A percentile compares a stretch with the other conserved stretches of the same genome.
Conservation (phyloP, 2,888 invertebrate genomes). For the Scaptomyza cyrtandrae region DNA sequence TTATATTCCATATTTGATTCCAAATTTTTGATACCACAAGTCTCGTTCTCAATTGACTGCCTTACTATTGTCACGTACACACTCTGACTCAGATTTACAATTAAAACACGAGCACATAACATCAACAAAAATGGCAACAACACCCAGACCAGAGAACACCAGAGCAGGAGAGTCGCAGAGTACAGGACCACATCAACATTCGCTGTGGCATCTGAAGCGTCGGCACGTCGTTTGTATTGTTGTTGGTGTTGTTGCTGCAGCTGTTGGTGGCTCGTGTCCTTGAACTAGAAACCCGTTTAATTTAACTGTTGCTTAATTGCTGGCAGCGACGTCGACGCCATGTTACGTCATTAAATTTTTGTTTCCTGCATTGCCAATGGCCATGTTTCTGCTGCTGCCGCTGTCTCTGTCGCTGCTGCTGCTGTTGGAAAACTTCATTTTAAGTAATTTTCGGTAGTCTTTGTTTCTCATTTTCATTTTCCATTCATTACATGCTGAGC, state of each 20-base stretch:
- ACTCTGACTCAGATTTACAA: conserved; percentile 45
- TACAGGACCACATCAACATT: conserved; percentile 24
- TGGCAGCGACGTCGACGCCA: conserved; percentile 69
- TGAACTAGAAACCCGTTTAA: conserved; percentile 84
- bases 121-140: conserved; percentile 40
- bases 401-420: conserved; percentile 27
- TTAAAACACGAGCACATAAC: conserved; percentile 45
- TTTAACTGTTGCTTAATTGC: conserved; percentile 83
- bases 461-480: conserved; percentile 80
- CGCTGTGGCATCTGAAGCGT: conserved; percentile 38
- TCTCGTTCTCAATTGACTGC: neutral
- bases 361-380: conserved; percentile 43
- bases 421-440: conserved; percentile 75
- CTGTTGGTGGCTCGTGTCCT: conserved; percentile 73
- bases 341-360: conserved; percentile 73
- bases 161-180: conserved; percentile 17
- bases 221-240: conserved; percentile 36
- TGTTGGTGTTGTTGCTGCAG: conserved; percentile 47
- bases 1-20: neutral
- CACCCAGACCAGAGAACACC: conserved; percentile 21
- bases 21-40: neutral
- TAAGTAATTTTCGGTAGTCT: conserved; percentile 72
- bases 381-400: conserved; percentile 17
- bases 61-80: neutral
- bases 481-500: conserved; percentile 70